These are phyloP conservation scores for Dipodomys merriami DNA, from an alignment of 2,113 vertebrate genomes.

Conservation along the genomic window DNA sequence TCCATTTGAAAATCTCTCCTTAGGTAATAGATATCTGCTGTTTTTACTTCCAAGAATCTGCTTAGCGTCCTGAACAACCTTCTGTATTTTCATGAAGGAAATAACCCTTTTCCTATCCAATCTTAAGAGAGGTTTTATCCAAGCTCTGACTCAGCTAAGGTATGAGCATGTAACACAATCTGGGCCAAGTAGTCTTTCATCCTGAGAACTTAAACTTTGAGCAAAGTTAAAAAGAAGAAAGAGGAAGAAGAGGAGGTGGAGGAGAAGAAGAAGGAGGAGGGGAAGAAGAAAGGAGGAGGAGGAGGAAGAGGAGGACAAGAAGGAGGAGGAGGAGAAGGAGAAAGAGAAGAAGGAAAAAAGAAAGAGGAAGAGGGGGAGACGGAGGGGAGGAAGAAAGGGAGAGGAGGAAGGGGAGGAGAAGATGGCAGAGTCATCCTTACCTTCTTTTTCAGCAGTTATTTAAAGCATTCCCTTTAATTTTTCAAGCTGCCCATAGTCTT, in stretches of 20 bases:
- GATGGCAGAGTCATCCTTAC: no score
- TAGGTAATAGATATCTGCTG: background rate
- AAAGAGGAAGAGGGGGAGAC: no score
- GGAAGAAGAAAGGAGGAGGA: no score
- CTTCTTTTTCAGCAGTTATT: background rate
- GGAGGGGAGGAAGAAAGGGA: no score
- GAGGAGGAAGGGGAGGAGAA: no score
- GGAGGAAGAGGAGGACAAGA: no score
- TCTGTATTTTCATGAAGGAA: background rate
- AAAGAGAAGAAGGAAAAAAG: no score
- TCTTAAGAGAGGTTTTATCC: background rate
- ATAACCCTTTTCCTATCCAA: background rate
- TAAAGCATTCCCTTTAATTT: background rate
- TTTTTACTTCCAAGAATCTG: background rate
- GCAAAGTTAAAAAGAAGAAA: background rate
- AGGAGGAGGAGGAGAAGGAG: no score
- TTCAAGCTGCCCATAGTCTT: background rate
- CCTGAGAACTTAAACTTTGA: background rate
- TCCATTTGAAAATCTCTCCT: background rate
- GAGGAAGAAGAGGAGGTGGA: background rate
- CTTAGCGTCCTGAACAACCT: background rate
- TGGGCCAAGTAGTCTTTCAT: background rate
- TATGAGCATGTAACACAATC: background rate
- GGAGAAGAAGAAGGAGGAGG: no score
- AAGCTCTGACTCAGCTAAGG: background rate